These are phyloP conservation scores for Trichonephila clavipes DNA, from an alignment of 1,140 invertebrate genomes.

Conservation along the genomic window DNA sequence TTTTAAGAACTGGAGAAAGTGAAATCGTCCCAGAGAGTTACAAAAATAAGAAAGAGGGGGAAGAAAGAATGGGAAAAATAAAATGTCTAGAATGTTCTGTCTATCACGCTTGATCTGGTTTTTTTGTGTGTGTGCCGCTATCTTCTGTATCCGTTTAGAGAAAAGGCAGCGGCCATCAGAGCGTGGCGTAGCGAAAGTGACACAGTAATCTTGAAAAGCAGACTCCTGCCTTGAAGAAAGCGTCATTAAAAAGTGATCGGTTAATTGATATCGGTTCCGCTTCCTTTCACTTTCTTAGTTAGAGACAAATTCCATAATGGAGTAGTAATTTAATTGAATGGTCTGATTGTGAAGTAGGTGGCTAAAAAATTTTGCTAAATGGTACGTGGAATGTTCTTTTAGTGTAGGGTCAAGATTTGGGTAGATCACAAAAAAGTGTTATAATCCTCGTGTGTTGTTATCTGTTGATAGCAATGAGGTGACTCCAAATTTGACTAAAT, in stretches of 20 bases:
- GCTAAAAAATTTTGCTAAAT: not conserved
- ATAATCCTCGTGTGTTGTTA: not conserved
- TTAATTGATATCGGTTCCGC: slow-evolving; percentile 67
- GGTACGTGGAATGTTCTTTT: not conserved
- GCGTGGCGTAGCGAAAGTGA: slow-evolving; percentile 51
- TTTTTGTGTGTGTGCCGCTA: slow-evolving; percentile 20
- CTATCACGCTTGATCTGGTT: slow-evolving; percentile 29
- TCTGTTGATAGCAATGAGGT: not conserved
- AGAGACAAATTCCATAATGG: slow-evolving; percentile 51
- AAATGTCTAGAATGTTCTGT: slow-evolving; percentile 20
- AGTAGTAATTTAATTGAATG: slow-evolving; percentile 61
- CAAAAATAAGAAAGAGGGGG: not conserved
- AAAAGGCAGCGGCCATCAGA: not conserved
- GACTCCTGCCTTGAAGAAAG: slow-evolving; percentile 42
- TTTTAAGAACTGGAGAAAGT: not conserved
- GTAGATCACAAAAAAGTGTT: not conserved
- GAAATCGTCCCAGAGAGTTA: not conserved
- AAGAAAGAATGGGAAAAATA: not conserved
- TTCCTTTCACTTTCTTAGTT: slow-evolving; percentile 36
- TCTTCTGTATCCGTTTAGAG: not conserved
- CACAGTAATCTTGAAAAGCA: slow-evolving; percentile 74
- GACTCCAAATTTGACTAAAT: not conserved
- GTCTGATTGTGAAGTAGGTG: slow-evolving; percentile 68
- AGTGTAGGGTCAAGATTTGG: not conserved
- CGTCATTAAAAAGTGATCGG: slow-evolving; percentile 58